These are phyloP conservation scores for Portevinia maculata DNA, from an alignment of 2,888 invertebrate species.

Conservation along the genomic window DNA sequence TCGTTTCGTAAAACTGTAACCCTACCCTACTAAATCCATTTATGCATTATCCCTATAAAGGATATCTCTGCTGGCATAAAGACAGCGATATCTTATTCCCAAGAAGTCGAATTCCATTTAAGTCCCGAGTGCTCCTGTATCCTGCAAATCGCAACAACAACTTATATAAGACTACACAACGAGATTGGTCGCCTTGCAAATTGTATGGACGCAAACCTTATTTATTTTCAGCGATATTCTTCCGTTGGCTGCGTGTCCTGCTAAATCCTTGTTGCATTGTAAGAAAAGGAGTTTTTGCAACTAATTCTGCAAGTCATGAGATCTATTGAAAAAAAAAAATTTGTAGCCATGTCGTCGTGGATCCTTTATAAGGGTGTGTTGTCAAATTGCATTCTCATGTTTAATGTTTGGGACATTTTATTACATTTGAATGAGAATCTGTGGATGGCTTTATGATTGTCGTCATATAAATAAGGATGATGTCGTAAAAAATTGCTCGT, in stretches of 20 bases:
- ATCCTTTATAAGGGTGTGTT: neutral
- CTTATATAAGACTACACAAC: neutral
- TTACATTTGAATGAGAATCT: constrained; percentile 11
- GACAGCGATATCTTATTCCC: constrained; percentile 22
- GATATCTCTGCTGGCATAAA: constrained; percentile 30
- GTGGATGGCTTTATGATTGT: constrained; percentile 24
- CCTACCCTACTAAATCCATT: constrained; percentile 17
- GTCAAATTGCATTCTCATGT: constrained; percentile 33
- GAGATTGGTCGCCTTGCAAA: neutral
- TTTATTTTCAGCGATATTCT: constrained; percentile 23
- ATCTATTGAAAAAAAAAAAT: constrained; percentile 17
- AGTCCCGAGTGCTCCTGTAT: neutral
- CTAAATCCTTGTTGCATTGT: neutral
- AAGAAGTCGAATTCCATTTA: neutral
- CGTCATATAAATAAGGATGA: neutral
- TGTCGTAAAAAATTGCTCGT: constrained; percentile 18
- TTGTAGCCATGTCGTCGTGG: neutral
- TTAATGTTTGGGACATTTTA: constrained; percentile 18
- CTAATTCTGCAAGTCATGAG: constrained; percentile 23
- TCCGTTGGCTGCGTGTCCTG: neutral
- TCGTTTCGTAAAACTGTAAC: neutral
- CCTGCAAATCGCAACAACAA: neutral
- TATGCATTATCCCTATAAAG: constrained; percentile 25
- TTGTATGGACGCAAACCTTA: constrained; percentile 8
- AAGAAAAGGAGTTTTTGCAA: constrained; percentile 24